A percentile compares a stretch with the other conserved stretches of the same genome.
Evolutionary conservation across 2,797 vertebrate genomes (phyloP).

Genomic region (Scarus forsteni): DNA sequence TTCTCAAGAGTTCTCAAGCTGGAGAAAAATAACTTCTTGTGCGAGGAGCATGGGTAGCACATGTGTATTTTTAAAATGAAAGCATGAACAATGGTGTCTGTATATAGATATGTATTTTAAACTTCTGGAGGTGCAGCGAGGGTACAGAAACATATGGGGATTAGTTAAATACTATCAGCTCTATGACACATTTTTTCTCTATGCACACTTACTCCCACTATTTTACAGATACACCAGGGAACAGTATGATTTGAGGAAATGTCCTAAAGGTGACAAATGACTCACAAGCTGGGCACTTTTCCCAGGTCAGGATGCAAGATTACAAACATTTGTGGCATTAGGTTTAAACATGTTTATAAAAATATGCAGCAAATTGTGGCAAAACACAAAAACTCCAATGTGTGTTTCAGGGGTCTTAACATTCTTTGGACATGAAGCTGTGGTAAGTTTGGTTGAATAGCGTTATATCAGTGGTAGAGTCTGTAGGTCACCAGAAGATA

Average conservation of each 20-base stretch:
- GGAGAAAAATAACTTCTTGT: background rate
- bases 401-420: background rate
- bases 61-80: background rate
- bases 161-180: background rate
- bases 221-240: constrained; percentile 1
- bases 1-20: background rate
- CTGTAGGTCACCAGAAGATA: no score
- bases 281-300: background rate
- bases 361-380: background rate
- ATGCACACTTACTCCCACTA: background rate
- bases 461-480: no score
- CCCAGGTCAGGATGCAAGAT: background rate
- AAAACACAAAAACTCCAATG: background rate
- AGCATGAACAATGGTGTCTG: background rate
- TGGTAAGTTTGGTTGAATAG: no score
- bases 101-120: background rate
- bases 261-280: background rate
- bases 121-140: background rate
- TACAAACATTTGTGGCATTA: background rate
- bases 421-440: no score
- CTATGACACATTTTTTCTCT: background rate
- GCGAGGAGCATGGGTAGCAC: background rate
- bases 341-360: background rate
- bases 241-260: background rate
- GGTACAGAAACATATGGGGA: background rate